Evolutionary conservation across 1,140 invertebrate species (phyloP).

Genomic region (Olivierus martensii): DNA sequence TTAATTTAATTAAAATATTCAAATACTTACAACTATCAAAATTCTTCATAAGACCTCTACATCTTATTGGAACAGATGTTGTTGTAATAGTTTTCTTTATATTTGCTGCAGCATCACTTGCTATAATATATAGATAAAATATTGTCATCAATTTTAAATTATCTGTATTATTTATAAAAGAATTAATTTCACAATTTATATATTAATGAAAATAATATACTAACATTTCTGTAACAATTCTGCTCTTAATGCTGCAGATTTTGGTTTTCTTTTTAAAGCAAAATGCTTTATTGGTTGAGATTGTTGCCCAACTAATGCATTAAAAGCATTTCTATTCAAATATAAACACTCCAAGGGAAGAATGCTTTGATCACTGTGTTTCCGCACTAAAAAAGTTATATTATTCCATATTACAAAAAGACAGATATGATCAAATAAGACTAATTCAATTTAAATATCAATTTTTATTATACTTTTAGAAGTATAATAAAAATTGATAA

Average conservation of each 20-base stretch:
- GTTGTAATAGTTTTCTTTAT: constrained; percentile 75
- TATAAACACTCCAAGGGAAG: constrained; percentile 92
- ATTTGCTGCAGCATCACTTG: constrained; percentile 71
- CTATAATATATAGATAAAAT: constrained; percentile 23
- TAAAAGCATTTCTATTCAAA: constrained; percentile 82
- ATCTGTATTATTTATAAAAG: not conserved
- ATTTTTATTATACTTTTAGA: too few species aligned
- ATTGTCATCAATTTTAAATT: not conserved
- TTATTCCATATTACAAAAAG: constrained; percentile 2
- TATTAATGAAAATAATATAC: constrained; percentile 6
- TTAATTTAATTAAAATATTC: too few species aligned
- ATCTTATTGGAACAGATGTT: constrained; percentile 68
- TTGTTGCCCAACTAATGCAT: constrained; percentile 58
- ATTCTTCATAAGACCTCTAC: constrained; percentile 84
- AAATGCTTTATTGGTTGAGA: constrained; percentile 65
- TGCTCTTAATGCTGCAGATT: constrained; percentile 75
- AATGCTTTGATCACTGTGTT: constrained; percentile 71
- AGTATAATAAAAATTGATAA: too few species aligned
- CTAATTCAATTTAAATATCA: too few species aligned
- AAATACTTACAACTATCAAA: constrained; percentile 89
- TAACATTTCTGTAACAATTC: constrained; percentile 76
- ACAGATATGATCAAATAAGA: not conserved
- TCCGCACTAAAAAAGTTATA: constrained; percentile 35
- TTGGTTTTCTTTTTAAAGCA: constrained; percentile 84
- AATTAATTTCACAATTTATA: not conserved